Conservation (phyloP, 1,140 invertebrate genomes). For the Heliconius hermathena region DNA sequence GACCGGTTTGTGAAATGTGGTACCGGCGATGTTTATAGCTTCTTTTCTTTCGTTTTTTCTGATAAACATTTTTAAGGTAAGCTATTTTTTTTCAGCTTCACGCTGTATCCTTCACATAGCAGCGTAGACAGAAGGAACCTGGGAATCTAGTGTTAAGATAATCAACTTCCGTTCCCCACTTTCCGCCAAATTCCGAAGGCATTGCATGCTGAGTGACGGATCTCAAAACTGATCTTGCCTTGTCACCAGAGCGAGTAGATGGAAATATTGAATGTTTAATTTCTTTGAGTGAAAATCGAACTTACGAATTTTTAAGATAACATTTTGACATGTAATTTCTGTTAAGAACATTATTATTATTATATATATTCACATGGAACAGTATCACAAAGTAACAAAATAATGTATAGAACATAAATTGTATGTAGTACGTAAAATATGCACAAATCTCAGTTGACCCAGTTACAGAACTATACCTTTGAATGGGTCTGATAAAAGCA, state of each 20-base stretch:
- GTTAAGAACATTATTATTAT: too few species aligned
- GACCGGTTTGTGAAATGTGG: slow-evolving; percentile 51
- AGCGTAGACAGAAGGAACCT: too few species aligned
- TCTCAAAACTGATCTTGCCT: too few species aligned
- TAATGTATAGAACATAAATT: not conserved
- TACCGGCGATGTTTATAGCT: not conserved
- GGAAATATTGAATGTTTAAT: too few species aligned
- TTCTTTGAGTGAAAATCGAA: too few species aligned
- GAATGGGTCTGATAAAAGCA: slow-evolving; percentile 72
- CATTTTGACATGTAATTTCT: not conserved
- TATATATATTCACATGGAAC: too few species aligned
- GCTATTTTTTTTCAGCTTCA: not conserved
- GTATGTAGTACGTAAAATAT: slow-evolving; percentile 25
- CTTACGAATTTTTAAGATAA: not conserved
- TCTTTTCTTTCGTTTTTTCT: not conserved
- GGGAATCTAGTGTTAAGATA: too few species aligned
- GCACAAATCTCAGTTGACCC: slow-evolving; percentile 64
- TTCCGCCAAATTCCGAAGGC: too few species aligned
- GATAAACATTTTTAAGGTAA: not conserved
- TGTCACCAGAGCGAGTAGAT: too few species aligned
- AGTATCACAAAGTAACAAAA: not conserved
- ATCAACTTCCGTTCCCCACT: too few species aligned
- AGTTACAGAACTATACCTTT: slow-evolving; percentile 68
- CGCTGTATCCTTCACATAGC: too few species aligned
- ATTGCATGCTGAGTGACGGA: too few species aligned